phyloP scores from a whole-genome alignment of 92 coral and sea anemone genomes.

The Siderastrea siderea region DNA sequence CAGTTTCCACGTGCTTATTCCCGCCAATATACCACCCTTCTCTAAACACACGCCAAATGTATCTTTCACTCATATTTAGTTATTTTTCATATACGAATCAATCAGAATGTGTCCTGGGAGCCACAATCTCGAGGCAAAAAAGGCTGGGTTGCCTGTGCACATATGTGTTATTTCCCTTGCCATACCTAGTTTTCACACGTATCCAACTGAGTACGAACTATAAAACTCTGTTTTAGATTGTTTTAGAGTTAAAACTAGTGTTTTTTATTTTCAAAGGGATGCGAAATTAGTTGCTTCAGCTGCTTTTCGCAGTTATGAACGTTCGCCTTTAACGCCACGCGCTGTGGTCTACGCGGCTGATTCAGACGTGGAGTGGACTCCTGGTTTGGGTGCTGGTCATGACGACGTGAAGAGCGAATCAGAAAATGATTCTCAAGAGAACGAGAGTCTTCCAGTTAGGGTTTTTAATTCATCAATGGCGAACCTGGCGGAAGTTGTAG shows the following conservation, averaged over 20 bases:
- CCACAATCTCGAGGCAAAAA: too few species aligned
- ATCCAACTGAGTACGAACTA: background rate
- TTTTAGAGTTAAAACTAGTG: background rate
- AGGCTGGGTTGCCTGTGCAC: too few species aligned
- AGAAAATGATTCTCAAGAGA: background rate
- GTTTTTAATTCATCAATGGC: conserved; percentile 13
- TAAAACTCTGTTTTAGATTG: background rate
- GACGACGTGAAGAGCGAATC: conserved; percentile 8
- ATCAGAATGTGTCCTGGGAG: too few species aligned
- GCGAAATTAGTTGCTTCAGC: conserved; percentile 1
- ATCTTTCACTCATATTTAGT: too few species aligned
- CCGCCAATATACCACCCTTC: too few species aligned
- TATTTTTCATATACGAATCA: too few species aligned
- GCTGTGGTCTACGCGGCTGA: background rate
- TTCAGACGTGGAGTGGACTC: conserved; percentile 53
- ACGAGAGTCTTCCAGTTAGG: background rate
- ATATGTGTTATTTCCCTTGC: too few species aligned
- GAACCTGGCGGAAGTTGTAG: conserved; percentile 7
- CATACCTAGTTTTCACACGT: too few species aligned
- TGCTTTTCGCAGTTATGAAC: background rate
- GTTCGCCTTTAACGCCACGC: background rate
- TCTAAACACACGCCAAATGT: too few species aligned
- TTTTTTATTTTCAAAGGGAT: conserved; percentile 12
- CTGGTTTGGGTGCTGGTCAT: conserved; percentile 12
- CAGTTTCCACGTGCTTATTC: too few species aligned